Evolutionary conservation across 1,140 invertebrate genomes (phyloP).

Genomic region (Leptinotarsa defecta): DNA sequence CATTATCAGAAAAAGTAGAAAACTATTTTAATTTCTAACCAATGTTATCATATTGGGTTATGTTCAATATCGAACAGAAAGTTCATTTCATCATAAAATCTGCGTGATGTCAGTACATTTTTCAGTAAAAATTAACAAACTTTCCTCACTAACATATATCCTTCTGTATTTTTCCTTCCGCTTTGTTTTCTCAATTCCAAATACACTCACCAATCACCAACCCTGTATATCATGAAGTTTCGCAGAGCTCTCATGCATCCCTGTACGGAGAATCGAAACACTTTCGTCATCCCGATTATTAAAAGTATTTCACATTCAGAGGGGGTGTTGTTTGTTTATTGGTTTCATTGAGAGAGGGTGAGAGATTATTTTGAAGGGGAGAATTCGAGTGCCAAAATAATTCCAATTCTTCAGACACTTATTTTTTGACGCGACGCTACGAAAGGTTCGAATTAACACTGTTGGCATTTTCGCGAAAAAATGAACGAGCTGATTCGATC

Average conservation of each 20-base stretch:
- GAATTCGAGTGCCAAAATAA: slow-evolving; percentile 25
- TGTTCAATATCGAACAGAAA: no score
- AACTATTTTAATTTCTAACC: no score
- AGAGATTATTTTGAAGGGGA: slow-evolving; percentile 27
- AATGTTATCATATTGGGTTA: no score
- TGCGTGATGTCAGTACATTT: no score
- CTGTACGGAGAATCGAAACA: not conserved
- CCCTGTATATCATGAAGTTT: no score
- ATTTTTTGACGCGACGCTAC: not conserved
- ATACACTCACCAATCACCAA: no score
- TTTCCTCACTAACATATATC: no score
- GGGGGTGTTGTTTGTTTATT: slow-evolving; percentile 29
- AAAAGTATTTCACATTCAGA: slow-evolving; percentile 28
- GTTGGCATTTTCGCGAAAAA: not conserved
- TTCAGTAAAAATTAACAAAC: no score
- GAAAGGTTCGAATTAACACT: slow-evolving; percentile 10
- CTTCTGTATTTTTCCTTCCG: no score
- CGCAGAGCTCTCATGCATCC: not conserved
- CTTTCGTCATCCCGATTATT: slow-evolving; percentile 26
- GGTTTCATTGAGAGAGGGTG: slow-evolving; percentile 24
- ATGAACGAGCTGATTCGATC: not conserved
- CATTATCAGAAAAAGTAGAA: no score
- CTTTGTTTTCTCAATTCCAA: no score
- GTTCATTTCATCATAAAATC: no score
- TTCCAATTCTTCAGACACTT: slow-evolving; percentile 24